These are phyloP conservation scores for Plodia interpunctella DNA, from an alignment of 1,140 invertebrate genomes.

Conservation along the genomic window DNA sequence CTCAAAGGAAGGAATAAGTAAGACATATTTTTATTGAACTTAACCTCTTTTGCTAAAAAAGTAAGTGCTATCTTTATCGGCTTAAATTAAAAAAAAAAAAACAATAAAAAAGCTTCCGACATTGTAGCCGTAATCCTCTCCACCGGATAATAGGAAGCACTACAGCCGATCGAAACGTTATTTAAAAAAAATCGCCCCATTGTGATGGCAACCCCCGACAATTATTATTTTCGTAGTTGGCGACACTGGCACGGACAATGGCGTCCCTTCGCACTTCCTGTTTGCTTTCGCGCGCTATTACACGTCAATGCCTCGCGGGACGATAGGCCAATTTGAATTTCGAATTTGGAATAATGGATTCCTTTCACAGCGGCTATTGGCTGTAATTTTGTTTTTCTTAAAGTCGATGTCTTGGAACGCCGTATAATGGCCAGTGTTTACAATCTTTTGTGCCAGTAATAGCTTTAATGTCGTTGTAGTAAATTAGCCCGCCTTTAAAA, in stretches of 20 bases:
- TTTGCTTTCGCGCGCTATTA: conserved; percentile 74
- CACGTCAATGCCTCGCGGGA: conserved; percentile 62
- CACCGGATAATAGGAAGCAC: conserved; percentile 66
- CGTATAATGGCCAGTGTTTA: conserved; percentile 21
- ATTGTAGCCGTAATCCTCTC: conserved; percentile 64
- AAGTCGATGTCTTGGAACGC: conserved; percentile 10
- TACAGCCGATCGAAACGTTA: conserved; percentile 71
- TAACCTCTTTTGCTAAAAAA: conserved; percentile 5
- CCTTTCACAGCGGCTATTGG: conserved; percentile 44
- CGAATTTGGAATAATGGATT: conserved; percentile 57
- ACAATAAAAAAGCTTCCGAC: conserved; percentile 46
- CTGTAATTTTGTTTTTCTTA: conserved; percentile 52
- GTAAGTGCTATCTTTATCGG: conserved; percentile 42
- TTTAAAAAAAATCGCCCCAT: conserved; percentile 56
- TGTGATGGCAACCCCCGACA: conserved; percentile 63
- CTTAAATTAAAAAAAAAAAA: conserved; percentile 46
- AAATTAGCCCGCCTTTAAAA: background rate
- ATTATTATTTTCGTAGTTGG: conserved; percentile 76
- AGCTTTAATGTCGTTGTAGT: background rate
- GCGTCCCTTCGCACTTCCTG: conserved; percentile 65
- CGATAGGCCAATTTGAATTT: conserved; percentile 73
- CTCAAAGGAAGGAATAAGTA: too few relatives aligned
- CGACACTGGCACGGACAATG: conserved; percentile 68
- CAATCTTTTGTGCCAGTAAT: conserved; percentile 5
- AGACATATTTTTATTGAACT: conserved; percentile 20